Percentiles rank a stretch among this genome's conserved stretches.
Evolutionary conservation across 1,140 invertebrate species (phyloP).

Genomic region (Akabosia matsudoensis): DNA sequence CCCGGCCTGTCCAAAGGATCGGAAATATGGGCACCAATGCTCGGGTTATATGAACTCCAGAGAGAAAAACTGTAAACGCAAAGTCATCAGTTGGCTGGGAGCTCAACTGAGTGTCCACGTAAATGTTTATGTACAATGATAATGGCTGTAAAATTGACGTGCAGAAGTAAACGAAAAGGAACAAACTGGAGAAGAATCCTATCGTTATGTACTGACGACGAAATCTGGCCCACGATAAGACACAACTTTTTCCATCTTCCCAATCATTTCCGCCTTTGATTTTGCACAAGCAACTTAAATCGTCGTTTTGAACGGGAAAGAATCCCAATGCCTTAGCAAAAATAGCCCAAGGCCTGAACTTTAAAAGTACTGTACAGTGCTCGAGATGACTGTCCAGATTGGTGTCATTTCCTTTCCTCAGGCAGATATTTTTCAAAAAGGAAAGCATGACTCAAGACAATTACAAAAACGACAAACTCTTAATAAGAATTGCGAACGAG

Average conservation of each 20-base stretch:
- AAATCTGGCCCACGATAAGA: not conserved
- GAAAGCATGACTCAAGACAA: too few relatives aligned
- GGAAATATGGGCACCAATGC: not conserved
- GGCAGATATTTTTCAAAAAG: too few relatives aligned
- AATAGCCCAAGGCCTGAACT: not conserved
- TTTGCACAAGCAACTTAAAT: not conserved
- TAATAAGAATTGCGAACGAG: too few relatives aligned
- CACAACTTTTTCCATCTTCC: not conserved
- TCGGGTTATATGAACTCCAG: not conserved
- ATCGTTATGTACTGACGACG: not conserved
- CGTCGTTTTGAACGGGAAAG: not conserved
- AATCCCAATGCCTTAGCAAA: not conserved
- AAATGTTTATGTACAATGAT: not conserved
- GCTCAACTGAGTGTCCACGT: not conserved
- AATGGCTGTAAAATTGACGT: not conserved
- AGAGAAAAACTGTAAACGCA: not conserved
- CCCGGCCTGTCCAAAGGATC: not conserved
- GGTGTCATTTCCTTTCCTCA: too few relatives aligned
- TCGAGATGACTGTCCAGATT: too few relatives aligned
- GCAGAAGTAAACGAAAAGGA: not conserved
- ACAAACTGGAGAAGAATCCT: not conserved
- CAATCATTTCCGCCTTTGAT: not conserved
- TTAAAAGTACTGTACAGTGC: not conserved
- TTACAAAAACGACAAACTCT: too few relatives aligned
- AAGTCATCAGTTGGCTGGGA: not conserved